Base-by-base conservation (phyloP, 2,888 invertebrate species). In the Schrankia costaestrigalis region DNA sequence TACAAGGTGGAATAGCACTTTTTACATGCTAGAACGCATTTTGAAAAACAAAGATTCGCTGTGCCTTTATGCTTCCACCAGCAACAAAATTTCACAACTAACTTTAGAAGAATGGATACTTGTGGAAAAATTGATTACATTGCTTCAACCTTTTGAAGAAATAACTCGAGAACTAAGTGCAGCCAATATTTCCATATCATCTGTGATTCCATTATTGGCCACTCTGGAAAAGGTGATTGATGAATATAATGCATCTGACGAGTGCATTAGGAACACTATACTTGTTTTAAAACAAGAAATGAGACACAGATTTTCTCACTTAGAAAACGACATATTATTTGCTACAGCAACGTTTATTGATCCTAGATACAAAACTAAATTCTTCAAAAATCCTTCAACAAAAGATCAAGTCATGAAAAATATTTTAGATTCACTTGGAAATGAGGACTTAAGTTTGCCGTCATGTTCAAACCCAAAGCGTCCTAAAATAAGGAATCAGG, bases 101-200 rank as follows among this genome's bases (percentile, higher is more conserved):
- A 35, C 37, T 31, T 35, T 45, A 10, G 39, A 53, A 36, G 49
- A 56, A 23, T 56, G 52, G 52, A 23, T 45, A 23, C 19, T 42
- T 11, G 35, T 56, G 11, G 35, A 53, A 34, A 50, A 46, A 36
- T 17, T 39, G 23, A 28, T 45, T 22, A 11, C 13, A 25, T 9
- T 41, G 3, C 11, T 35, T 8, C 12, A 41, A 17, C 52, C 54
- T 27, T 56, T 56, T 44, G 54, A 54, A 45, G 51, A 41, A 25
- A 28, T 26, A 7, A 40, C 40, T 45, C 19, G 32, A 35, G 47
- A 37, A 38, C 18, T 54, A 38, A 57, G 54, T 32, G 38, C 34
- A 30, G 35, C 11, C 29, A 37, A 46, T 11, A 37, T 32, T 23
- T 27, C 46, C 31, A 52, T 55, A 17, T 52, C 52, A 26, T 52